Percentiles rank a stretch among this genome's conserved stretches.
Conservation (phyloP, 2,113 vertebrate species). For the Thalassoma bifasciatum region DNA sequence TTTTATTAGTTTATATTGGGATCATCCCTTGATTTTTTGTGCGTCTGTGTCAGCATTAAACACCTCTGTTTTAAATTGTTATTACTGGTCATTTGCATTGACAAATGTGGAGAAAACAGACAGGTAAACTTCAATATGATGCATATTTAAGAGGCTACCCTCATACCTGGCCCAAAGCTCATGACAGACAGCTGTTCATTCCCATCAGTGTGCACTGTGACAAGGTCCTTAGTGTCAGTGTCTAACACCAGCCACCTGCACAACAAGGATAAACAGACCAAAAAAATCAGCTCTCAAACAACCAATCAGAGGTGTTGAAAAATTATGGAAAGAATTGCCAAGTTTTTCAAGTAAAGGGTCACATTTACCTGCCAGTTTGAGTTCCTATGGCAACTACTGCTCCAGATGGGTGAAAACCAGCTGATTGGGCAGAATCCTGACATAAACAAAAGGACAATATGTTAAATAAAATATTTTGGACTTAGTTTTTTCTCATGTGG, state of each 20-base stretch:
- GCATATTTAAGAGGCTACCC: too few relatives aligned
- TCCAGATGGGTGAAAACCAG: constrained; percentile 95
- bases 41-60: too few relatives aligned
- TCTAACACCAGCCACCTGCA: constrained; percentile 98
- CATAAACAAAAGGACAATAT: constrained; percentile 30
- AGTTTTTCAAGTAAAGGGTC: not conserved
- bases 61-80: too few relatives aligned
- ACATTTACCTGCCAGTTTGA: constrained; percentile 90
- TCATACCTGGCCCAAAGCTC: constrained; percentile 92
- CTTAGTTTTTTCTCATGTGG: not conserved
- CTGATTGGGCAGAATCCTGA: constrained; percentile 95
- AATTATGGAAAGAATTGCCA: not conserved
- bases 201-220: constrained; percentile 97
- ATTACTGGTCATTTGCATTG: not conserved
- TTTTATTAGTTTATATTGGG: too few relatives aligned
- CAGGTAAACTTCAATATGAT: constrained; percentile 26
- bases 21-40: not conserved
- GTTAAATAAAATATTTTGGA: not conserved
- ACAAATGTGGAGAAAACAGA: not conserved
- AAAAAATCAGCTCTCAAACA: not conserved
- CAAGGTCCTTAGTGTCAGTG: constrained; percentile 95
- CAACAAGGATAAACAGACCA: constrained; percentile 18
- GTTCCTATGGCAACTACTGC: constrained; percentile 95
- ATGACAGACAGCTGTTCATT: constrained; percentile 97
- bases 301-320: too few relatives aligned